Conservation (phyloP, 1,140 invertebrate species). For the Drepana arcuata region DNA sequence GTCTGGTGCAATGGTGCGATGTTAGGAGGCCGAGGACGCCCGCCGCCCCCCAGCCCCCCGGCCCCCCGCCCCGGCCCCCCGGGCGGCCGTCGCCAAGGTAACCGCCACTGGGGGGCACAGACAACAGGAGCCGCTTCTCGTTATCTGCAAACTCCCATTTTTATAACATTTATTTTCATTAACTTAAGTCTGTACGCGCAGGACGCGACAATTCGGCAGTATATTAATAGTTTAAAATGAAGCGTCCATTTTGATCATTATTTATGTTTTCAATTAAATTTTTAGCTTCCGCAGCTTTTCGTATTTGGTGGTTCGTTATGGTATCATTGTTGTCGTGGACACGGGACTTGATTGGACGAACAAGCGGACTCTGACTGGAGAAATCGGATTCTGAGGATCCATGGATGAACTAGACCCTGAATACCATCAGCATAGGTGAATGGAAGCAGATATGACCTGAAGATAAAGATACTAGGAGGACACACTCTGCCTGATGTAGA, state of each 20-base stretch:
- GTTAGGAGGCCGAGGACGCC: conserved; percentile 39
- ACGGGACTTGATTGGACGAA: too few relatives aligned
- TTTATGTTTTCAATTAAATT: conserved; percentile 20
- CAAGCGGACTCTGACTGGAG: too few relatives aligned
- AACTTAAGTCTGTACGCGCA: conserved; percentile 5
- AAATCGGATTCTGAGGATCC: too few relatives aligned
- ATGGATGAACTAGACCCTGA: too few relatives aligned
- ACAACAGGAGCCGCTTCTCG: conserved; percentile 45
- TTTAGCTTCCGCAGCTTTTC: conserved; percentile 40
- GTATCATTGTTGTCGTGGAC: conserved; percentile 54
- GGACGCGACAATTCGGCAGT: too few relatives aligned
- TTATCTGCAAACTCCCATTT: conserved; percentile 60
- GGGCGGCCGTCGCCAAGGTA: conserved; percentile 38
- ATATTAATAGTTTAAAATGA: too few relatives aligned
- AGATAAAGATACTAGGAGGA: too few relatives aligned
- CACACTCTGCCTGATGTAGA: too few relatives aligned
- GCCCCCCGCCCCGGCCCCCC: conserved; percentile 11
- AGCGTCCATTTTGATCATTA: conserved; percentile 28
- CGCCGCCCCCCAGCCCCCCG: conserved; percentile 13
- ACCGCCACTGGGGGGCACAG: conserved; percentile 49
- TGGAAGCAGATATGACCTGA: too few relatives aligned
- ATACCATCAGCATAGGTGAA: too few relatives aligned
- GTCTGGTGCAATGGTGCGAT: conserved; percentile 60
- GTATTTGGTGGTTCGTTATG: conserved; percentile 35
- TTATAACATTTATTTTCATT: conserved; percentile 48